Evolutionary conservation across 2,888 invertebrate genomes (phyloP), one percentile per base, ranked within the genome.

Genomic region (Dryobota labecula): DNA sequence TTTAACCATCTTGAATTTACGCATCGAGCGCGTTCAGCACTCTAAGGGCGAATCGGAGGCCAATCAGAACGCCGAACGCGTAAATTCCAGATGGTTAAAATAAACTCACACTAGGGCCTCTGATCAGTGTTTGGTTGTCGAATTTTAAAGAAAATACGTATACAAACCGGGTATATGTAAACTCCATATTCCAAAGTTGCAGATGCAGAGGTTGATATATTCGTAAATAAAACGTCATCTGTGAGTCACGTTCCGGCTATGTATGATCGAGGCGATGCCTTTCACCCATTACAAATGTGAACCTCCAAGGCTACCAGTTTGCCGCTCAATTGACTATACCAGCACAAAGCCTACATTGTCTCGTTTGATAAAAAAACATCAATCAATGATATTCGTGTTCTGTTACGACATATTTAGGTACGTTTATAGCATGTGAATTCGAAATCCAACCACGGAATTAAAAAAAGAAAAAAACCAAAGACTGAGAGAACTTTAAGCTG

Each of bases 241-340:
- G 86, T 93, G 93, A 94, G 90, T 94, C 94, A 94, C 89, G 90
- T 86, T 82, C 73, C 63, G 73, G 86, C 86, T 88, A 90, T 90
- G 91, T 89, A 86, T 89, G 89, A 88, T 88, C 86, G 86, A 86
- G 82, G 85, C 85, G 86, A 84, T 84, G 91, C 95, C 95, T 95
- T 95, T 95, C 95, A 94, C 95, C 94, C 91, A 92, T 92, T 94
- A 92, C 88, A 88, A 93, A 91, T 92, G 89, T 87, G 89, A 90
- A 89, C 90, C 89, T 91, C 90, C 94, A 95, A 95, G 95, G 95
- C 90, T 93, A 89, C 81, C 77, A 75, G 84, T 91, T 92, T 89
- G 89, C 89, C 89, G 91, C 90, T 91, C 91, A 89, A 93, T 92
- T 86, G 91, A 84, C 87, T 90, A 70, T 89, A 90, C 62, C 84